These are phyloP conservation scores for Phrynocephalus versicolor DNA, from an alignment of 2,113 vertebrate species.

Conservation along the genomic window DNA sequence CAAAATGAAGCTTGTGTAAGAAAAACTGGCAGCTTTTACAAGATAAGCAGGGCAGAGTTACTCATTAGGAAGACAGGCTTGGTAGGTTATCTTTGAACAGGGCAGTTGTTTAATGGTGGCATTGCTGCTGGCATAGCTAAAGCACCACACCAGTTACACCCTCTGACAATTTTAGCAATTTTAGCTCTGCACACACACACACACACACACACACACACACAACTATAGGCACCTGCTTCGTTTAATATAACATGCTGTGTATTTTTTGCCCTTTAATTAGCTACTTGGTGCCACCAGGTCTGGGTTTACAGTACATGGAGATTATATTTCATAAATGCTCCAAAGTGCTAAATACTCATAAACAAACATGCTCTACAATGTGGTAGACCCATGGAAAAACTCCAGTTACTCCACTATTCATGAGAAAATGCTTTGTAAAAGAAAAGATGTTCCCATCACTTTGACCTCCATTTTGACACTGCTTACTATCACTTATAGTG, in stretches of 20 bases:
- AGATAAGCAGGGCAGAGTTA: background rate
- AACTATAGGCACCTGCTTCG: slow-evolving; percentile 9
- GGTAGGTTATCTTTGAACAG: background rate
- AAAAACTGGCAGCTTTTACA: background rate
- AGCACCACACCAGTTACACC: background rate
- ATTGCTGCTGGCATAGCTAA: background rate
- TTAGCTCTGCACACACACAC: background rate
- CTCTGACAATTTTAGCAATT: background rate
- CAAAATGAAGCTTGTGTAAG: no score
- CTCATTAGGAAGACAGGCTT: background rate
- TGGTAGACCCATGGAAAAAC: slow-evolving; percentile 14
- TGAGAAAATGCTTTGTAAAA: slow-evolving; percentile 49
- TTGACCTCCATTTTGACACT: background rate
- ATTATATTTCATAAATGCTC: slow-evolving; percentile 33
- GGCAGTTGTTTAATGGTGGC: background rate
- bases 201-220: no score
- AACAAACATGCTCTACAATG: slow-evolving; percentile 38
- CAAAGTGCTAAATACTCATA: slow-evolving; percentile 6
- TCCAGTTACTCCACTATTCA: slow-evolving; percentile 49
- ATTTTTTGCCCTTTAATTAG: slow-evolving; percentile 19
- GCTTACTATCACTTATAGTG: slow-evolving; percentile 32
- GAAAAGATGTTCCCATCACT: slow-evolving; percentile 1
- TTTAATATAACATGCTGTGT: slow-evolving; percentile 8
- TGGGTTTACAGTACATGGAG: slow-evolving; percentile 34
- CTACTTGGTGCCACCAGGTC: slow-evolving; percentile 37